Conservation (phyloP, 2,888 invertebrate species). For the Nephrocerus scutellatus region DNA sequence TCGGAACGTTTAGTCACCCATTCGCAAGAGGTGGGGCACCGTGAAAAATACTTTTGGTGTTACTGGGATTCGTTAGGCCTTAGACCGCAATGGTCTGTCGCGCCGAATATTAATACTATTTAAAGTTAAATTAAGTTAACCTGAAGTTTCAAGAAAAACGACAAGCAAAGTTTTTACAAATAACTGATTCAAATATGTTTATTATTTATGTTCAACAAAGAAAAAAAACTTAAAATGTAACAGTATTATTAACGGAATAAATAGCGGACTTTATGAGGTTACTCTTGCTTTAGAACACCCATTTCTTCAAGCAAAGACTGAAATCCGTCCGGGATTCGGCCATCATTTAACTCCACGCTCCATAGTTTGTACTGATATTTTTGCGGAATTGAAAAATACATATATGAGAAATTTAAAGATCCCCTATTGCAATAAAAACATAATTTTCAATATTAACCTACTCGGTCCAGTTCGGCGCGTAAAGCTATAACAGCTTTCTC, state of each 20-base stretch:
- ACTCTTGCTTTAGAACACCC: slow-evolving; percentile 64
- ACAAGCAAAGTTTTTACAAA: no score
- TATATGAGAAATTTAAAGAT: neutral
- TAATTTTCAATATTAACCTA: slow-evolving; percentile 45
- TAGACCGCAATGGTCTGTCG: no score
- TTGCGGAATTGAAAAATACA: neutral
- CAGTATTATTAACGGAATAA: slow-evolving; percentile 2
- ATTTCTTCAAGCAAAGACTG: slow-evolving; percentile 69
- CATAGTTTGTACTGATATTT: slow-evolving; percentile 68
- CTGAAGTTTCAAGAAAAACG: no score
- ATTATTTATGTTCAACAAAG: no score
- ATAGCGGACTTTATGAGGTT: slow-evolving; percentile 19
- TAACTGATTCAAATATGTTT: no score
- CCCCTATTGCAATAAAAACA: neutral
- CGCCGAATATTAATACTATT: no score
- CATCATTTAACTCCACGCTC: slow-evolving; percentile 75
- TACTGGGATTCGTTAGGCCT: no score
- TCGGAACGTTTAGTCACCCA: no score
- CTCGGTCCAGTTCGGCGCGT: slow-evolving; percentile 84
- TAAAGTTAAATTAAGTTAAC: no score
- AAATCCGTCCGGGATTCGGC: slow-evolving; percentile 70
- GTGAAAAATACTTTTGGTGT: no score
- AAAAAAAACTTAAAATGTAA: slow-evolving; percentile 2
- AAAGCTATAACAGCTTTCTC: slow-evolving; percentile 86
- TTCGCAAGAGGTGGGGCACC: no score